A percentile compares a stretch with the other conserved stretches of the same genome.
Conservation (phyloP, 2,888 invertebrate species). For the Eugnorisma glareosa region DNA sequence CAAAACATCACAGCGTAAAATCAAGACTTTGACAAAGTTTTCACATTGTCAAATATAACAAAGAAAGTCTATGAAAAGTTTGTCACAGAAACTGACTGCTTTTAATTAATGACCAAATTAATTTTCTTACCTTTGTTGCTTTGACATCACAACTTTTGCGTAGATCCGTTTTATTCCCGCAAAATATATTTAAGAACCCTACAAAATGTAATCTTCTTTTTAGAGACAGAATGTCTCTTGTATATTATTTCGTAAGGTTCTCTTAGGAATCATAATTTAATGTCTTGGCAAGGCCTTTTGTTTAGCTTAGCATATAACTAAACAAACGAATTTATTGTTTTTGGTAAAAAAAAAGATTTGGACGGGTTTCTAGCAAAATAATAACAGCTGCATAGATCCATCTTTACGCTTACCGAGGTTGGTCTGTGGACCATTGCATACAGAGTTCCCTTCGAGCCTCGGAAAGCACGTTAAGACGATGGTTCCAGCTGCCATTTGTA, state of each 20-base stretch:
- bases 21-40: slow-evolving; percentile 7
- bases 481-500: not conserved
- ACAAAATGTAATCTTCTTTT: slow-evolving; percentile 50
- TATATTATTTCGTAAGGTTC: slow-evolving; percentile 38
- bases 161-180: slow-evolving; percentile 20
- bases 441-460: not conserved
- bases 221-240: slow-evolving; percentile 29
- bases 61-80: slow-evolving; percentile 27
- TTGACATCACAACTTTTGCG: slow-evolving; percentile 21
- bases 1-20: slow-evolving; percentile 3
- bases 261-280: slow-evolving; percentile 44
- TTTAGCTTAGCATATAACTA: slow-evolving; percentile 19
- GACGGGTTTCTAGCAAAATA: not conserved
- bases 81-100: slow-evolving; percentile 20
- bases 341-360: not conserved
- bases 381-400: not conserved
- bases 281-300: slow-evolving; percentile 26
- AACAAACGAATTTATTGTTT: slow-evolving; percentile 41
- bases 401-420: not conserved
- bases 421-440: not conserved
- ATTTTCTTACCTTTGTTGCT: slow-evolving; percentile 50
- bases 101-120: slow-evolving; percentile 48
- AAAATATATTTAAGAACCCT: slow-evolving; percentile 34
- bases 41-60: not conserved
- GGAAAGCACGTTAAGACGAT: not conserved